Percentiles rank a stretch among this genome's conserved stretches.
phyloP scores from a whole-genome alignment of 2,888 invertebrate genomes.

The Dynastes hyllus region DNA sequence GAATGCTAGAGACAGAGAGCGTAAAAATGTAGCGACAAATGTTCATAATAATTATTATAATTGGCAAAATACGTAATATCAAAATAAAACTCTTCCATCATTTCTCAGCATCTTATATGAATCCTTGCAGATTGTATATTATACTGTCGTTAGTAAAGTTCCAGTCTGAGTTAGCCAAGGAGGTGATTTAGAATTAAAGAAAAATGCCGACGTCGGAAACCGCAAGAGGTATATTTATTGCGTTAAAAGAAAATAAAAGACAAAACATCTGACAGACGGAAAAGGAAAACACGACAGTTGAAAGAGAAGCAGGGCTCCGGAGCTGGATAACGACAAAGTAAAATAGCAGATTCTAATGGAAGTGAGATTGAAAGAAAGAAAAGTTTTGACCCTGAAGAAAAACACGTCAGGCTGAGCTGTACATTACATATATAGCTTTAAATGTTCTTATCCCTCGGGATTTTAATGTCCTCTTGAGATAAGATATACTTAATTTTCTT shows the following conservation, averaged over 20 bases:
- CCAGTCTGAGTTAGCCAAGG: neutral
- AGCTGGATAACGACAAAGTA: slow-evolving; percentile 20
- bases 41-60: too few species aligned
- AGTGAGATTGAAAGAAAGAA: slow-evolving; percentile 7
- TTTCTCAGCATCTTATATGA: neutral
- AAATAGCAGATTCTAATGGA: slow-evolving; percentile 25
- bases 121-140: neutral
- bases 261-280: slow-evolving; percentile 13
- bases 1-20: too few species aligned
- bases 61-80: too few species aligned
- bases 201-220: slow-evolving; percentile 4
- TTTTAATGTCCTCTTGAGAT: neutral
- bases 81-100: neutral
- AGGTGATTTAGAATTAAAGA: slow-evolving; percentile 13
- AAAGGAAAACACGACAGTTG: slow-evolving; percentile 5
- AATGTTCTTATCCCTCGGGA: neutral
- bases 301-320: neutral
- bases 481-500: neutral
- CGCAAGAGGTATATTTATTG: slow-evolving; percentile 30
- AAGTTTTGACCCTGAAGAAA: neutral
- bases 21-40: too few species aligned
- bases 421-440: neutral
- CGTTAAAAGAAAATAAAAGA: slow-evolving; percentile 28
- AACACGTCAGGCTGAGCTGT: slow-evolving; percentile 8
- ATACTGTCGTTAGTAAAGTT: neutral